Conservation (phyloP, 2,113 vertebrate species). For the Lophotis ruficrista region DNA sequence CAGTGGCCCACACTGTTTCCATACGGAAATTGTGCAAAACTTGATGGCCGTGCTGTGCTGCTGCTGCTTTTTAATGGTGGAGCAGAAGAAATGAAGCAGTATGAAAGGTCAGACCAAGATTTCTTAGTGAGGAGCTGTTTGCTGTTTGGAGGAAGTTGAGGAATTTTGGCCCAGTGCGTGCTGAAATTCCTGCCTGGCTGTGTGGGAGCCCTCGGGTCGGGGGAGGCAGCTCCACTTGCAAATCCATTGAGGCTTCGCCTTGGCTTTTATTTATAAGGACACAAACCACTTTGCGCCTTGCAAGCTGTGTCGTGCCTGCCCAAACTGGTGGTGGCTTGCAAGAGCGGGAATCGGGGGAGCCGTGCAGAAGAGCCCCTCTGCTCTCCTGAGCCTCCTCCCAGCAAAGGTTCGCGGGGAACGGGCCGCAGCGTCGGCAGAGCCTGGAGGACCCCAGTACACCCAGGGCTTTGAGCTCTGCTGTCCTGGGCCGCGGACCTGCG, state of each 20-base stretch:
- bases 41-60: rapidly evolving
- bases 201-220: conserved; percentile 12
- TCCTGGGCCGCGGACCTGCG: rapidly evolving
- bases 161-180: conserved; percentile 29
- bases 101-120: conserved; percentile 5
- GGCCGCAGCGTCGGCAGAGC: background rate
- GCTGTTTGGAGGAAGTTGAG: conserved; percentile 42
- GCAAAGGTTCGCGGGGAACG: background rate
- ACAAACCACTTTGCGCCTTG: background rate
- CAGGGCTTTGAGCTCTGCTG: background rate
- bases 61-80: rapidly evolving
- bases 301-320: background rate
- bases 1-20: background rate
- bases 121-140: background rate
- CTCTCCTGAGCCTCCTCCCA: background rate
- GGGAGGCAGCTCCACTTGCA: background rate
- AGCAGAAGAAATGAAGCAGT: background rate
- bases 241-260: background rate
- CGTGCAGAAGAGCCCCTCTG: background rate
- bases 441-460: background rate
- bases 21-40: background rate
- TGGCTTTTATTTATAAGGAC: background rate
- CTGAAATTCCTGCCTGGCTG: conserved; percentile 46
- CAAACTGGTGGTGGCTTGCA: background rate
- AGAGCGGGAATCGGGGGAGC: background rate